Evolutionary conservation across 2,888 invertebrate genomes (phyloP).

Genomic region (Schrankia costaestrigalis): DNA sequence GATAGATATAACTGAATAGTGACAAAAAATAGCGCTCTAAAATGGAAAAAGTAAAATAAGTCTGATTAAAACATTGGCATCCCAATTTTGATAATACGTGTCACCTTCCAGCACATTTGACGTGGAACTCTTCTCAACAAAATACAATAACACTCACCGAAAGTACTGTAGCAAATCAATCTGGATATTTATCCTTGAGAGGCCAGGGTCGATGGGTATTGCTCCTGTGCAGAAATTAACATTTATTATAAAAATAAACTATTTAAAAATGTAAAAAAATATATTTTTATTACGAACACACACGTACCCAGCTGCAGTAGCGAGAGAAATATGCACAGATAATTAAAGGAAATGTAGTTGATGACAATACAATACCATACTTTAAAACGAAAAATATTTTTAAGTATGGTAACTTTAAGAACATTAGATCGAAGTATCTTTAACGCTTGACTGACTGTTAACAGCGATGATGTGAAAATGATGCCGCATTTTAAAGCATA

Average conservation of each 20-base stretch:
- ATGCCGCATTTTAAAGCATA: too few relatives aligned
- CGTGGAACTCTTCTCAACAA: slow-evolving; percentile 70
- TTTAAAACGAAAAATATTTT: neutral
- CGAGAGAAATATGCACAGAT: slow-evolving; percentile 65
- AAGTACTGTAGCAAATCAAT: slow-evolving; percentile 77
- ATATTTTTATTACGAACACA: slow-evolving; percentile 36
- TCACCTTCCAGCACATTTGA: slow-evolving; percentile 80
- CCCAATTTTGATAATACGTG: slow-evolving; percentile 75
- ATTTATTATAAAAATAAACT: slow-evolving; percentile 37
- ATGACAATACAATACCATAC: neutral
- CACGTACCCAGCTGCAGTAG: slow-evolving; percentile 74
- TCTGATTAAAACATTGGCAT: slow-evolving; percentile 41
- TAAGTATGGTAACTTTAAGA: too few relatives aligned
- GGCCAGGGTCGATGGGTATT: slow-evolving; percentile 70
- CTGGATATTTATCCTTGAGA: slow-evolving; percentile 64
- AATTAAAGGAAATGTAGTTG: slow-evolving; percentile 9
- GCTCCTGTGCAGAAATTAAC: slow-evolving; percentile 59
- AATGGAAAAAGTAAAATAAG: too few relatives aligned
- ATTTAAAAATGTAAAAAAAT: slow-evolving; percentile 41
- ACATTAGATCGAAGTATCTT: too few relatives aligned
- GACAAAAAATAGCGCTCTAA: neutral
- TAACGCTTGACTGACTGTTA: too few relatives aligned
- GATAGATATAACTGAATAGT: too few relatives aligned
- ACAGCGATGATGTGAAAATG: too few relatives aligned
- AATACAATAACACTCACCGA: slow-evolving; percentile 65